Evolutionary conservation across 2,113 vertebrate genomes (phyloP).

Genomic region (Bucco capensis): DNA sequence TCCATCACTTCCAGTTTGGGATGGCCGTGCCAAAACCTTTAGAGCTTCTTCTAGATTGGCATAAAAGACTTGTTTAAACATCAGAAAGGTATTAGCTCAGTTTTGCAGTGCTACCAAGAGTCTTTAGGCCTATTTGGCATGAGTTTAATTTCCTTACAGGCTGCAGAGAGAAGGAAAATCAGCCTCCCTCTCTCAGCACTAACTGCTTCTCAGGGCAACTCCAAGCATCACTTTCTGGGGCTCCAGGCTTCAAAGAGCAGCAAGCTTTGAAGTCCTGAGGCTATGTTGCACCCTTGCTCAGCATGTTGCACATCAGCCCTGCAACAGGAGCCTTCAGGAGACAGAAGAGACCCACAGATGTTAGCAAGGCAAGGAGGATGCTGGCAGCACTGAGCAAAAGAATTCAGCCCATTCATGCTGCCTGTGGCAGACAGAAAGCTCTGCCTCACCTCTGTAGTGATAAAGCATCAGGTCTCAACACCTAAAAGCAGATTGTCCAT

Average conservation of each 20-base stretch:
- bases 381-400: neutral
- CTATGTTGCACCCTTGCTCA: neutral
- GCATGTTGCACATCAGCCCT: rapidly evolving
- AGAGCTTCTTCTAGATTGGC: neutral
- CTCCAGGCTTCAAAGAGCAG: neutral
- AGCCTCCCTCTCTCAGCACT: neutral
- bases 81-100: conserved; percentile 55
- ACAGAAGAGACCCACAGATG: rapidly evolving
- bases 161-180: conserved; percentile 24
- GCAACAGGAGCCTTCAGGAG: neutral
- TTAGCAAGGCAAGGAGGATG: neutral
- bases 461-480: neutral
- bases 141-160: conserved; percentile 62
- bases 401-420: rapidly evolving
- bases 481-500: rapidly evolving
- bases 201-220: neutral
- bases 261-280: neutral
- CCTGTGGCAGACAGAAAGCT: neutral
- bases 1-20: neutral
- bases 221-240: neutral
- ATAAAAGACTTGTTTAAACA: conserved; percentile 57
- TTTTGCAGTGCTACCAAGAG: conserved; percentile 53
- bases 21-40: neutral
- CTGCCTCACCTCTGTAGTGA: neutral
- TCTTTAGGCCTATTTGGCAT: conserved; percentile 54